Base-by-base conservation (phyloP, 2,888 invertebrate genomes). In the Oconnorella tubifera region DNA sequence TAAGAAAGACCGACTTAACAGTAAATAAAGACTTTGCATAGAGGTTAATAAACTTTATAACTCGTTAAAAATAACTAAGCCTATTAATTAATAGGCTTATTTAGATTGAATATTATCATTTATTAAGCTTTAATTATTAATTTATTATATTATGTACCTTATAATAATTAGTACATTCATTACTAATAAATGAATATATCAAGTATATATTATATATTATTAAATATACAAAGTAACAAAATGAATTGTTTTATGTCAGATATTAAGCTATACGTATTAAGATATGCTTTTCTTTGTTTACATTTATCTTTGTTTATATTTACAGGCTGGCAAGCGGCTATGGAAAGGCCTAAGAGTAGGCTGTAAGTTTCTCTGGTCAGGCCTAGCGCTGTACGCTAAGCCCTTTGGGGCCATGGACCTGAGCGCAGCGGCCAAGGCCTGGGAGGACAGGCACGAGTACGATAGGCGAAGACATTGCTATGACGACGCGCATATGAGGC, bases 281-380 rank as follows among this genome's bases (percentile, higher is more conserved):
- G 10, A 25, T 51, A 51, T 10, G 40, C 40, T 40, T 14, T 6
- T 19, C 53, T 6, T 6, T 19, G 6, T 23, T 51, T 19, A 51
- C 25, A 51, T 19, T 51, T 6, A 51, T 51, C 4, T 23, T 51
- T 19, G 25, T 51, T 51, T 6, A 6, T 40, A 19, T 14, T 6
- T 19, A 25, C 53, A 51, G 53, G 53, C 53, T 19, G 53, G 53
- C 25, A 10, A 51, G 53, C 10, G 25, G 25, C 14, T 51, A 27
- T 25, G 10, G 53, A 51, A 23, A 25, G 53, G 53, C 10, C 25
- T 51, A 27, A 10, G 53, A 10, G 53, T 51, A 27, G 25, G 53
- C 25, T 51, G 53, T 25, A 51, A 51, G 53, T 51, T 51, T 27
- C 53, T 51, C 14, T 51, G 53, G 53, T 51, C 53, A 6, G 53